phyloP scores from a whole-genome alignment of 1,140 invertebrate genomes.

The Aphelenchoides fujianensis region DNA sequence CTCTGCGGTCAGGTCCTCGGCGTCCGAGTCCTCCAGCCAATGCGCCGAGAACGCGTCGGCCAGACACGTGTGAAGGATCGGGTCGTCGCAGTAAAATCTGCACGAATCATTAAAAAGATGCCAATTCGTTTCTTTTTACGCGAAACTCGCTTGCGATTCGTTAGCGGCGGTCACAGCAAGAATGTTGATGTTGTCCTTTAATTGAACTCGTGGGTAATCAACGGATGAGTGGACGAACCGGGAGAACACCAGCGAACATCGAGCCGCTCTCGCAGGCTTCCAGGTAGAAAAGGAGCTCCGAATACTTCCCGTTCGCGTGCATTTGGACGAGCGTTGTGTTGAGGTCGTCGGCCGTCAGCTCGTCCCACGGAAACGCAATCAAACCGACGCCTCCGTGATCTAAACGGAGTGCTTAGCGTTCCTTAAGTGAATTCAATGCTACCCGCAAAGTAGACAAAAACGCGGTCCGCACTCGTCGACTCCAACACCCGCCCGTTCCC shows the following conservation, averaged over 20 bases:
- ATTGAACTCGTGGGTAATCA: too few species aligned
- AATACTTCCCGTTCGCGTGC: slow-evolving; percentile 11
- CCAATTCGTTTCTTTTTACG: too few species aligned
- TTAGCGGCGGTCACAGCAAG: slow-evolving; percentile 71
- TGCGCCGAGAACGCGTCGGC: slow-evolving; percentile 65
- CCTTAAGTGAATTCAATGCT: too few species aligned
- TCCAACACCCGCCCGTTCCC: too few species aligned
- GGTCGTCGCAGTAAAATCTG: slow-evolving; percentile 52
- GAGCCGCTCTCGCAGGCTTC: slow-evolving; percentile 70
- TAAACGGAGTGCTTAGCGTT: too few species aligned
- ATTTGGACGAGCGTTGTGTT: slow-evolving; percentile 6
- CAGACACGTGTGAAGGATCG: slow-evolving; percentile 40
- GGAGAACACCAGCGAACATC: slow-evolving; percentile 70
- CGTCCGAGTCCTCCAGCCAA: too few species aligned
- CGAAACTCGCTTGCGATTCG: too few species aligned
- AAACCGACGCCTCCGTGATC: slow-evolving; percentile 16
- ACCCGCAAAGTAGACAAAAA: too few species aligned
- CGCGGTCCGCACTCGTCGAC: too few species aligned
- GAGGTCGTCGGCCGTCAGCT: too few species aligned
- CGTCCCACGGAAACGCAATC: slow-evolving; percentile 2
- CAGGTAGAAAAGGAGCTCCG: slow-evolving; percentile 65
- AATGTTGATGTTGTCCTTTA: slow-evolving; percentile 67
- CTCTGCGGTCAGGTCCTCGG: slow-evolving; percentile 67
- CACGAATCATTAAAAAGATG: too few species aligned
- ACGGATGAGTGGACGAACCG: too few species aligned